phyloP scores from a whole-genome alignment of 2,113 vertebrate species.

The Silurus glanis region DNA sequence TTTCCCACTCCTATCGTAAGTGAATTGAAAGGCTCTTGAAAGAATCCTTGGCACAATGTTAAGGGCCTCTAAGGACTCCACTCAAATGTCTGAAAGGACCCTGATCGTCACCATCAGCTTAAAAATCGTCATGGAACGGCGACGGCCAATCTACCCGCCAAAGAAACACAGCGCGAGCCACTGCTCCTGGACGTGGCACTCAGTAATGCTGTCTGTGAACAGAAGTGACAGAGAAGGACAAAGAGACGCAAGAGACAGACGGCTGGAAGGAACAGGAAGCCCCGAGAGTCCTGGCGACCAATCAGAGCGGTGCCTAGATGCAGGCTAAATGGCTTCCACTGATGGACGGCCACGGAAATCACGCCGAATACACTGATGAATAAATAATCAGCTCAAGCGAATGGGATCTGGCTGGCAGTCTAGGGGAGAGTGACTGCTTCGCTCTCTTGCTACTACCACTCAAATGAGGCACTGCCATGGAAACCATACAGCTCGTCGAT shows the following conservation, averaged over 20 bases:
- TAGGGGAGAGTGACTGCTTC: conserved; percentile 42
- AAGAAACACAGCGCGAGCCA: background rate
- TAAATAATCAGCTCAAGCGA: conserved; percentile 54
- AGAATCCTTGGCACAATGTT: conserved; percentile 34
- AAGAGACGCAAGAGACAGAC: conserved; percentile 37
- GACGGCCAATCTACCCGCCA: background rate
- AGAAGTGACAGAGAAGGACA: conserved; percentile 27
- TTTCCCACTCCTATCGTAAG: conserved; percentile 2
- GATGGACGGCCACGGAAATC: conserved; percentile 52
- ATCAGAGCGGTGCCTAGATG: conserved; percentile 41
- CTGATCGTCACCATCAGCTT: conserved; percentile 29
- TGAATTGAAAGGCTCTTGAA: conserved; percentile 49
- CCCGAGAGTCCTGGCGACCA: conserved; percentile 38
- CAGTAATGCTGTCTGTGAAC: conserved; percentile 21
- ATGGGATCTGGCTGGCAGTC: conserved; percentile 41
- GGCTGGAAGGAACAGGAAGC: conserved; percentile 42
- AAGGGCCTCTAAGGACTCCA: conserved; percentile 50
- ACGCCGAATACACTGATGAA: conserved; percentile 53
- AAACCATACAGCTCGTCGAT: conserved; percentile 58
- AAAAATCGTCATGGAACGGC: background rate
- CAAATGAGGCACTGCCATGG: conserved; percentile 53
- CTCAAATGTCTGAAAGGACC: conserved; percentile 48
- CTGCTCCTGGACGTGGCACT: background rate
- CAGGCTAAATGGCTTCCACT: conserved; percentile 48
- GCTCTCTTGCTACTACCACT: conserved; percentile 49